phyloP scores from a whole-genome alignment of 2,113 vertebrate genomes.

The Elephantulus edwardii region DNA sequence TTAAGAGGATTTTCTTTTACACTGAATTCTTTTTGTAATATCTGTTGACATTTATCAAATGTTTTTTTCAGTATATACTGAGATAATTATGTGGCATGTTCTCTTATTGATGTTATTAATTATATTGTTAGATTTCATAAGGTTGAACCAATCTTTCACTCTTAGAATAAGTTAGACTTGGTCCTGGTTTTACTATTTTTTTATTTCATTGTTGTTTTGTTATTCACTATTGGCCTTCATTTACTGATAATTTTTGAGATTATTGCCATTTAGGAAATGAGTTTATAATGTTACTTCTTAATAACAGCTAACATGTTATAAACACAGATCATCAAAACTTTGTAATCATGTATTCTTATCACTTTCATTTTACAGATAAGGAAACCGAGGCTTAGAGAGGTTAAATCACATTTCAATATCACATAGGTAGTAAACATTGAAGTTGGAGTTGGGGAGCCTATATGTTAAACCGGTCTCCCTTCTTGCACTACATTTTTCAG shows the following conservation, averaged over 20 bases:
- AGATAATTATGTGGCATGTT: constrained; percentile 40
- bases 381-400: constrained; percentile 32
- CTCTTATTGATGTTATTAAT: constrained; percentile 28
- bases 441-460: neutral
- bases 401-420: neutral
- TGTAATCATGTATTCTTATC: neutral
- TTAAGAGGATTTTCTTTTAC: neutral
- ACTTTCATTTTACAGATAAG: constrained; percentile 21
- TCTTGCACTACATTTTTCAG: neutral
- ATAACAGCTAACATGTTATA: constrained; percentile 22
- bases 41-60: neutral
- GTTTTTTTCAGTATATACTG: neutral
- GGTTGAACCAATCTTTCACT: constrained; percentile 48
- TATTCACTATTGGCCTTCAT: neutral
- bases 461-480: neutral
- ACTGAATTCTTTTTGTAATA: constrained; percentile 45
- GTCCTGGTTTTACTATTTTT: no score
- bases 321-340: neutral
- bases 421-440: neutral
- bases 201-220: constrained; percentile 32
- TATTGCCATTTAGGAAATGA: constrained; percentile 1
- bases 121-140: constrained; percentile 46
- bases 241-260: constrained; percentile 33
- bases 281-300: constrained; percentile 64
- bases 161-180: constrained; percentile 36